Conservation (phyloP, 2,113 vertebrate species). For the Forbesichthys papilliferus region DNA sequence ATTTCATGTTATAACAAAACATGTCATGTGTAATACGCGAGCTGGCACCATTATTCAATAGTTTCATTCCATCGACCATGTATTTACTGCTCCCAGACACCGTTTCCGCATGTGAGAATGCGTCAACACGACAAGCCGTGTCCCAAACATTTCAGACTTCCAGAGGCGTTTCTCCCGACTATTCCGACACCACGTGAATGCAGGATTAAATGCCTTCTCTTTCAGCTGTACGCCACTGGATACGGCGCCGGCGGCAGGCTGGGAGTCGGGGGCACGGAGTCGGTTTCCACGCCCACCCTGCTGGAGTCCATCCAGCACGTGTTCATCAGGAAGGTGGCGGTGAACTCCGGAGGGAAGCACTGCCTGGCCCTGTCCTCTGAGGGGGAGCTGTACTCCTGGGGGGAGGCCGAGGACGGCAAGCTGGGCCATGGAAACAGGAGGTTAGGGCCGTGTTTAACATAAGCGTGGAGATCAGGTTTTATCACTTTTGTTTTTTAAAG, state of each 20-base stretch:
- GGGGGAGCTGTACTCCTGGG: constrained; percentile 98
- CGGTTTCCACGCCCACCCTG: constrained; percentile 93
- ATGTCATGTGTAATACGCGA: too few relatives aligned
- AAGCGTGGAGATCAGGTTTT: background rate
- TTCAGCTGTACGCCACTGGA: constrained; percentile 93
- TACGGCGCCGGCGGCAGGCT: constrained; percentile 96
- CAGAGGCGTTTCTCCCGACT: too few relatives aligned
- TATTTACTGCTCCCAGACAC: too few relatives aligned
- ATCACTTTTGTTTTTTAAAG: too few relatives aligned
- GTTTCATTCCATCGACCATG: too few relatives aligned
- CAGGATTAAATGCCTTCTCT: background rate
- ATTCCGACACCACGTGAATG: too few relatives aligned
- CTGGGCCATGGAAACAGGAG: constrained; percentile 96
- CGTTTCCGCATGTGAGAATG: too few relatives aligned
- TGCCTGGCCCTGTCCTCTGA: constrained; percentile 95
- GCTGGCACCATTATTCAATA: too few relatives aligned
- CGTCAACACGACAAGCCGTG: too few relatives aligned
- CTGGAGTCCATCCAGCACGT: constrained; percentile 98
- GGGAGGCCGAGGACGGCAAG: constrained; percentile 97
- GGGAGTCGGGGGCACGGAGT: constrained; percentile 96
- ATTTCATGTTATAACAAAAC: too few relatives aligned
- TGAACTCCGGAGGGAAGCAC: constrained; percentile 98
- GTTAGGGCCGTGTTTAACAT: constrained; percentile 53
- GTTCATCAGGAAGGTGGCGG: constrained; percentile 96
- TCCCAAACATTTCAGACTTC: too few relatives aligned